phyloP scores from a whole-genome alignment of 2,113 vertebrate genomes.

The Gopherus flavomarginatus region DNA sequence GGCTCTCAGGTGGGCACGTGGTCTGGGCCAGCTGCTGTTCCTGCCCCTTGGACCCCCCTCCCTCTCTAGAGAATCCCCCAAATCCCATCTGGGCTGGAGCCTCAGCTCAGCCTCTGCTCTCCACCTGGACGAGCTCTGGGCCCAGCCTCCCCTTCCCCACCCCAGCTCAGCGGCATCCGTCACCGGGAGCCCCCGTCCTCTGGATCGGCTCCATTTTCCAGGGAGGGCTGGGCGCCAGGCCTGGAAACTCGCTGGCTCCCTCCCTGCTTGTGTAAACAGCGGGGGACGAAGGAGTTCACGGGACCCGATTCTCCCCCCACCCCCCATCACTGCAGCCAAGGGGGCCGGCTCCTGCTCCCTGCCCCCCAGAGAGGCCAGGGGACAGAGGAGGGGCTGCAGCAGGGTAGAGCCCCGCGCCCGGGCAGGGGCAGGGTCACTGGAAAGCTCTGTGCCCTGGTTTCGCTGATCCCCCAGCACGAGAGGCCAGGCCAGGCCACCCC shows the following conservation, averaged over 20 bases:
- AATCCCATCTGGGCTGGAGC: conserved; percentile 29
- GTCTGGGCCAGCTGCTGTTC: conserved; percentile 10
- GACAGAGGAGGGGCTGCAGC: neutral
- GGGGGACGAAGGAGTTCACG: conserved; percentile 34
- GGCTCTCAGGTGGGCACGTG: neutral
- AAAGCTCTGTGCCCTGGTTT: too few species aligned
- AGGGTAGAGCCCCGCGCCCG: conserved; percentile 15
- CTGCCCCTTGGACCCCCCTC: conserved; percentile 39
- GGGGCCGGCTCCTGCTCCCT: neutral
- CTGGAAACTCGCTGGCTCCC: neutral
- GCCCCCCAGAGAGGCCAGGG: neutral
- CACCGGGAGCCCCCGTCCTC: too few species aligned
- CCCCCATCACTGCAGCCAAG: conserved; percentile 14
- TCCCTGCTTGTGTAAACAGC: neutral
- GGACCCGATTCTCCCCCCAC: neutral
- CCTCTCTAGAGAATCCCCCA: conserved; percentile 51
- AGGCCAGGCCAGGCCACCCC: neutral
- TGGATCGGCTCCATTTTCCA: neutral
- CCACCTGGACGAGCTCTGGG: conserved; percentile 42
- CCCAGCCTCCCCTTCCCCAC: neutral
- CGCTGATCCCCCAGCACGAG: too few species aligned
- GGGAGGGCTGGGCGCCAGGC: neutral
- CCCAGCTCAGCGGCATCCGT: too few species aligned
- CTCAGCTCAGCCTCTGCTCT: conserved; percentile 49
- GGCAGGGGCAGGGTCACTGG: conserved; percentile 10